Conservation (phyloP, 2,113 vertebrate species). For the Natator depressus region DNA sequence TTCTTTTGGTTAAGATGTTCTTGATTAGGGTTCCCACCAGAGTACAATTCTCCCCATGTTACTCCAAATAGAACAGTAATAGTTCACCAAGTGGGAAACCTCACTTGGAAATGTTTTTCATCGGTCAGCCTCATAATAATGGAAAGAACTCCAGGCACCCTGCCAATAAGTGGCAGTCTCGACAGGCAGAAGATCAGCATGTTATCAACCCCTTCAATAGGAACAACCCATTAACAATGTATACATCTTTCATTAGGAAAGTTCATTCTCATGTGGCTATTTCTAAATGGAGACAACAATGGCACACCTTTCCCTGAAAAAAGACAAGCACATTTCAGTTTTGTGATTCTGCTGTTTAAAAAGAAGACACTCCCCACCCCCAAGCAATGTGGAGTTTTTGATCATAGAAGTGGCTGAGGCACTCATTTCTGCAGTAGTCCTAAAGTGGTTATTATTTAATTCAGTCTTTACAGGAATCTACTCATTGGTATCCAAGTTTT, state of each 20-base stretch:
- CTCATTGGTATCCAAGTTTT: background rate
- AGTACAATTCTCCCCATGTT: conserved; percentile 20
- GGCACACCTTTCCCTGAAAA: background rate
- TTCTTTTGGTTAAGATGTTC: background rate
- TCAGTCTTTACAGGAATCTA: background rate
- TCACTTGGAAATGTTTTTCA: conserved; percentile 37
- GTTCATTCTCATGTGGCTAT: background rate
- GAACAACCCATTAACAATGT: background rate
- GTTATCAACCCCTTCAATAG: background rate
- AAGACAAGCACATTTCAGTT: background rate
- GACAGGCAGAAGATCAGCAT: background rate
- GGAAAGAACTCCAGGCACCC: background rate
- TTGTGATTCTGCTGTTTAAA: background rate
- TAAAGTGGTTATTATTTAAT: background rate
- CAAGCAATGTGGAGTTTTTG: background rate
- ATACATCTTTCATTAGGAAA: background rate
- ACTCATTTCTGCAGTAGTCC: background rate
- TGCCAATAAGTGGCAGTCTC: background rate
- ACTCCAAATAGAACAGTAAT: conserved; percentile 24
- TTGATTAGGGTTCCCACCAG: conserved; percentile 7
- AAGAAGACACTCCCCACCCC: background rate
- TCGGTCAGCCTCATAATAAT: background rate
- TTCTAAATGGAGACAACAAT: background rate
- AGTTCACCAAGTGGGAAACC: background rate
- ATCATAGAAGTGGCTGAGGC: background rate